Percentiles rank a stretch among this genome's conserved stretches.
These are phyloP conservation scores for Coreoperca whiteheadi DNA, from an alignment of 2,113 vertebrate genomes.

Conservation along the genomic window DNA sequence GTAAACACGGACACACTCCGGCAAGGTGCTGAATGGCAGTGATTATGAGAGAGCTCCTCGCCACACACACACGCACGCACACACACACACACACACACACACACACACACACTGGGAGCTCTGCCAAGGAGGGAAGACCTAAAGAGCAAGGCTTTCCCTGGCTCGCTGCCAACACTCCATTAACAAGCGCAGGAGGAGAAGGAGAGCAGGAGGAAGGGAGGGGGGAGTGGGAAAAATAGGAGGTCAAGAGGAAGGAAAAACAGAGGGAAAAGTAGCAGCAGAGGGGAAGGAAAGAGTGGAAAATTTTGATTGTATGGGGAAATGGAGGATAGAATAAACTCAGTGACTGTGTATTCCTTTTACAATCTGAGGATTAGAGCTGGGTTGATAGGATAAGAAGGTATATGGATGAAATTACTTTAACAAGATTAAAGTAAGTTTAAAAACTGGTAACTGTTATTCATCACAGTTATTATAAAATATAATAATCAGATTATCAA, in stretches of 20 bases:
- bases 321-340: conserved; percentile 47
- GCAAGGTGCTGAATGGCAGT: conserved; percentile 83
- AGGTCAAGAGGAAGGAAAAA: conserved; percentile 32
- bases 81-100: conserved; percentile 51
- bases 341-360: conserved; percentile 32
- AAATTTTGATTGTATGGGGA: conserved; percentile 14
- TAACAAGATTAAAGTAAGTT: conserved; percentile 48
- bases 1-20: conserved; percentile 85
- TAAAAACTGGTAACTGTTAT: conserved; percentile 12
- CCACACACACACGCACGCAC: conserved; percentile 56
- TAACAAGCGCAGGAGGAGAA: conserved; percentile 55
- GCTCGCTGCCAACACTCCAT: conserved; percentile 76
- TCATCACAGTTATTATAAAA: conserved; percentile 6
- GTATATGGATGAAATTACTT: conserved; percentile 34
- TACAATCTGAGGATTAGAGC: conserved; percentile 56
- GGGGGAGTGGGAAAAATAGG: conserved; percentile 30
- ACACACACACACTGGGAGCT: conserved; percentile 69
- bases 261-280: conserved; percentile 7
- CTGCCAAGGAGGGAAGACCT: conserved; percentile 84
- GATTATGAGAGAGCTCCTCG: conserved; percentile 79
- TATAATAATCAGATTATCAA: not conserved
- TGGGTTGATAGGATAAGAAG: conserved; percentile 29
- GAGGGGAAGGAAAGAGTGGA: conserved; percentile 31
- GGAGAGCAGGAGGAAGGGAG: conserved; percentile 21
- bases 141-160: conserved; percentile 79